Evolutionary conservation across 1,140 invertebrate species (phyloP).

Genomic region (Antheraea mylitta): DNA sequence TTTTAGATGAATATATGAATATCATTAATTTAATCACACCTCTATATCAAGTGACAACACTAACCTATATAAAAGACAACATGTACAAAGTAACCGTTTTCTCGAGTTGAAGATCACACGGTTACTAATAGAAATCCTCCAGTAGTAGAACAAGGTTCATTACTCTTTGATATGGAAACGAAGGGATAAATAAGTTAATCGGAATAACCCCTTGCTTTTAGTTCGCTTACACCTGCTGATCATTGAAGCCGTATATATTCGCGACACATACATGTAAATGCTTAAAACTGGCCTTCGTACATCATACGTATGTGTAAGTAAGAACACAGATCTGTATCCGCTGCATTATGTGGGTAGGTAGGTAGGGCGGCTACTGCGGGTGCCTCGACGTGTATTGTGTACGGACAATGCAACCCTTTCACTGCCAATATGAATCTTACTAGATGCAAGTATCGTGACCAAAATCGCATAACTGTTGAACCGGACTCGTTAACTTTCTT

Average conservation of each 20-base stretch:
- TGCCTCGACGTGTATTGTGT: constrained; percentile 57
- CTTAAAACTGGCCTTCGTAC: constrained; percentile 72
- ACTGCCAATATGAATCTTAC: constrained; percentile 73
- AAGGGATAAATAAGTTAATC: constrained; percentile 78
- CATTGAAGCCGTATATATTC: constrained; percentile 76
- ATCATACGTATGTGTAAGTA: constrained; percentile 73
- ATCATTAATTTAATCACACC: background rate
- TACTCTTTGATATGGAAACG: constrained; percentile 79
- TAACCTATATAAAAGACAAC: background rate
- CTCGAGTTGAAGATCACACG: constrained; percentile 61
- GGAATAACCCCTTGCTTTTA: constrained; percentile 75
- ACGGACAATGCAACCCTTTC: constrained; percentile 64
- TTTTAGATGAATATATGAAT: background rate
- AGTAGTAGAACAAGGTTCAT: constrained; percentile 77
- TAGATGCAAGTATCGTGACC: constrained; percentile 47
- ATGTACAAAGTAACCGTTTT: constrained; percentile 2
- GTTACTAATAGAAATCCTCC: constrained; percentile 71
- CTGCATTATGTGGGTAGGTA: constrained; percentile 75
- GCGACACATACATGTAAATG: constrained; percentile 58
- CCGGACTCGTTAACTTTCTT: constrained; percentile 45
- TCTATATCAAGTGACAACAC: background rate
- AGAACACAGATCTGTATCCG: constrained; percentile 76
- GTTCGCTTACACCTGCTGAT: constrained; percentile 77
- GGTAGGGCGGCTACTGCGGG: constrained; percentile 72
- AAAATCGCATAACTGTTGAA: constrained; percentile 49